Percentiles rank a stretch among this genome's conserved stretches.
phyloP scores from a whole-genome alignment of 2,888 invertebrate genomes.

The Diarsia dahlii region DNA sequence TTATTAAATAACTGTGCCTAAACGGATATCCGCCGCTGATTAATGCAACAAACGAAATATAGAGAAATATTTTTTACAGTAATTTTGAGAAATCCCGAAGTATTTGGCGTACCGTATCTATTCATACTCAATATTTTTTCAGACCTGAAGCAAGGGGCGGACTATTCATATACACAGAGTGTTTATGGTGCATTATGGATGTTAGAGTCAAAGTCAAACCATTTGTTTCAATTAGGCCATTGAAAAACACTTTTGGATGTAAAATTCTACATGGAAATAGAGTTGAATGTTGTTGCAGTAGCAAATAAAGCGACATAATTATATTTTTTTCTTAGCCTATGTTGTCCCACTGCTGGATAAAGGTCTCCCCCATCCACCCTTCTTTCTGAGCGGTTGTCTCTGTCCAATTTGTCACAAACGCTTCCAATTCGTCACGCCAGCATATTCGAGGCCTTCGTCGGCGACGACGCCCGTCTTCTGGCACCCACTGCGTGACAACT shows the following conservation, averaged over 20 bases:
- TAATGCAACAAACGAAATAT: conserved; percentile 2
- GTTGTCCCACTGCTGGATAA: no score
- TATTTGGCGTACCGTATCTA: not conserved
- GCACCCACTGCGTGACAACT: no score
- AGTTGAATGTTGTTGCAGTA: not conserved
- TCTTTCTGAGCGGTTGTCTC: no score
- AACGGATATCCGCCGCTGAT: not conserved
- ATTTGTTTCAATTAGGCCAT: not conserved
- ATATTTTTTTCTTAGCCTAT: no score
- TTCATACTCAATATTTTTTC: not conserved
- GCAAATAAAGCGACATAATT: not conserved
- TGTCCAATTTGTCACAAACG: no score
- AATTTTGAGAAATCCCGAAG: not conserved
- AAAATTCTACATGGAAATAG: not conserved
- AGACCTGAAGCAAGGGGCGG: not conserved
- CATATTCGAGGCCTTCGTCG: no score
- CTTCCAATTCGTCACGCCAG: no score
- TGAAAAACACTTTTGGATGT: not conserved
- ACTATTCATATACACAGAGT: not conserved
- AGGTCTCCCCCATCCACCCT: no score
- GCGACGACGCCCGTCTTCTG: no score
- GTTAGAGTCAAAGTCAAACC: not conserved
- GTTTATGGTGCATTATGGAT: not conserved
- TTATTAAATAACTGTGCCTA: not conserved
- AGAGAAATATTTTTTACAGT: not conserved